phyloP scores from a whole-genome alignment of 2,888 invertebrate species.

The Acronicta alni region DNA sequence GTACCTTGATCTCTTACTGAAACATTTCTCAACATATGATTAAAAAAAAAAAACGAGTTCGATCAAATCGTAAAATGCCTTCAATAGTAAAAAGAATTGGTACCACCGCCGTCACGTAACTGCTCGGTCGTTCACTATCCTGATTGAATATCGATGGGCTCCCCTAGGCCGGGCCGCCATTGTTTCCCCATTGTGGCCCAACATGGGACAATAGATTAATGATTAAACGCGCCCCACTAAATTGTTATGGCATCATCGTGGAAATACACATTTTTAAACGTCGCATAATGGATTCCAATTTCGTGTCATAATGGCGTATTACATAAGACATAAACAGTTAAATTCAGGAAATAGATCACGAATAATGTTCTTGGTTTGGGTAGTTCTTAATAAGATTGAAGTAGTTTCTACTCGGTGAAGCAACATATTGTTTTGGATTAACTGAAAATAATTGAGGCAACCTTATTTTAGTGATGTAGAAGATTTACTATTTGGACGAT shows the following conservation, averaged over 20 bases:
- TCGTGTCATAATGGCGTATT: neutral
- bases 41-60: conserved; percentile 26
- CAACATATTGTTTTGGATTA: conserved; percentile 6
- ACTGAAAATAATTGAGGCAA: neutral
- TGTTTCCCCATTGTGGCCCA: conserved; percentile 55
- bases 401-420: neutral
- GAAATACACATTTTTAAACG: conserved; percentile 34
- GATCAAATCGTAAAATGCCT: conserved; percentile 47
- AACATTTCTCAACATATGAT: conserved; percentile 25
- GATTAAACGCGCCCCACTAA: conserved; percentile 44
- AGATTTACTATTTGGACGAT: too few relatives aligned
- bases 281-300: conserved; percentile 4
- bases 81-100: conserved; percentile 52
- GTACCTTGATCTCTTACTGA: neutral
- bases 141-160: conserved; percentile 60
- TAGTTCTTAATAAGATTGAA: neutral
- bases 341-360: too few relatives aligned
- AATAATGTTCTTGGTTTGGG: too few relatives aligned
- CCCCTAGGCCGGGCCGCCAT: conserved; percentile 51
- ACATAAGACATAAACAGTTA: neutral
- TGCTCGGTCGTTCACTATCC: conserved; percentile 55
- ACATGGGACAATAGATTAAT: conserved; percentile 56
- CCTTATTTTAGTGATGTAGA: neutral
- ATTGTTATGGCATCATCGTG: conserved; percentile 45
- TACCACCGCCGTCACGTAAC: conserved; percentile 43